These are phyloP conservation scores for Acutogordius australiensis DNA, from an alignment of 2,888 invertebrate species.

Conservation along the genomic window DNA sequence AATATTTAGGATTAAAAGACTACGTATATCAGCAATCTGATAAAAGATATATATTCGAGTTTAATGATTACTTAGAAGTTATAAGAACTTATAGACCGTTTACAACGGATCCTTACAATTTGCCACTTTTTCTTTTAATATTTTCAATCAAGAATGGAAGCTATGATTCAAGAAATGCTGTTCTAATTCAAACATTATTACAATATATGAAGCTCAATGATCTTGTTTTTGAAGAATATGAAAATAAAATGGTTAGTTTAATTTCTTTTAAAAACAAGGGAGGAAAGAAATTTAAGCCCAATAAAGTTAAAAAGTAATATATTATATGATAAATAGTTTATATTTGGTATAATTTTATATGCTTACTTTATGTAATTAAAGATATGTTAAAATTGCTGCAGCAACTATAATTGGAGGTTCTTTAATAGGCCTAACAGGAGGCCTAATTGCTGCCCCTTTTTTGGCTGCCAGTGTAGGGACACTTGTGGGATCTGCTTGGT, in stretches of 20 bases:
- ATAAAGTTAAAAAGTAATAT: not conserved
- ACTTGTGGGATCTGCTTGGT: conserved; percentile 25
- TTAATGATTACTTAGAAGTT: not conserved
- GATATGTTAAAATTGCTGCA: conserved; percentile 1
- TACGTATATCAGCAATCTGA: not conserved
- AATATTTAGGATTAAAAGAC: not conserved
- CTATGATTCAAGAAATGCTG: conserved; percentile 5
- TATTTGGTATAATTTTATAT: too few species aligned
- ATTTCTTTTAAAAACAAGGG: not conserved
- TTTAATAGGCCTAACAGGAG: conserved; percentile 33
- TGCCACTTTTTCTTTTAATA: conserved; percentile 2
- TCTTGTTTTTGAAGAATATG: not conserved
- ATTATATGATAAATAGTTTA: not conserved
- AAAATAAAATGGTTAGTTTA: conserved; percentile 1
- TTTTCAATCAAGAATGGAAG: not conserved
- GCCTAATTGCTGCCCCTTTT: conserved; percentile 34
- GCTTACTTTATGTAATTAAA: not conserved
- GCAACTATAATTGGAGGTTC: not conserved
- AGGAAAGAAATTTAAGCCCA: not conserved
- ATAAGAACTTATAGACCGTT: not conserved
- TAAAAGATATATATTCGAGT: conserved; percentile 4
- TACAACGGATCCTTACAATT: not conserved
- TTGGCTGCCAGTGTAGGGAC: conserved; percentile 27
- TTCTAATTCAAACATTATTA: not conserved
- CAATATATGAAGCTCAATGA: not conserved